Evolutionary conservation across 2,113 vertebrate species (phyloP).

Genomic region (Notechis scutatus): DNA sequence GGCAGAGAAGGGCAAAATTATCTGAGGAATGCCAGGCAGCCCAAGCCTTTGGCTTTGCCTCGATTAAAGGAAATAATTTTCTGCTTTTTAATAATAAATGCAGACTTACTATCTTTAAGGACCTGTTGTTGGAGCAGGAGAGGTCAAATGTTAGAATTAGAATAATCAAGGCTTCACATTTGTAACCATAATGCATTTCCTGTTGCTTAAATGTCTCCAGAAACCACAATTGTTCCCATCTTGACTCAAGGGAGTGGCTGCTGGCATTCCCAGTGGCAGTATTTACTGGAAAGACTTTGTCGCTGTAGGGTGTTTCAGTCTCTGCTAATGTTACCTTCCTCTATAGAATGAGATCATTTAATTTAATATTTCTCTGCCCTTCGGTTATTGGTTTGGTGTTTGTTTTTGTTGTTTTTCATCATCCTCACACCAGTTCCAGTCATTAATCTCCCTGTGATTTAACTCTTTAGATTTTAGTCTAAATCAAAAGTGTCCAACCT

Average conservation of each 20-base stretch:
- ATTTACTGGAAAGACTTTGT: not conserved
- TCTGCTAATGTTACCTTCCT: not conserved
- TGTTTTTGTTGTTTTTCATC: not conserved
- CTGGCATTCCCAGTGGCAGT: not conserved
- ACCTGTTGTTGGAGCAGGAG: not conserved
- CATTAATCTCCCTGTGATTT: not conserved
- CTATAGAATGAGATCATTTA: not conserved
- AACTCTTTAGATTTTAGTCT: not conserved
- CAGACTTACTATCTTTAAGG: not conserved
- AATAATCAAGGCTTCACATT: not conserved
- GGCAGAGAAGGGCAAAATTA: not conserved
- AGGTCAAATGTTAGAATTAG: not conserved
- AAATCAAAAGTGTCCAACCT: not conserved
- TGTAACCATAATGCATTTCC: not conserved
- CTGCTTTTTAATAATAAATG: not conserved
- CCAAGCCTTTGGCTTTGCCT: not conserved
- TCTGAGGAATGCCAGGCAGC: not conserved
- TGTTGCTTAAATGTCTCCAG: not conserved
- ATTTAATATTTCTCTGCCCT: not conserved
- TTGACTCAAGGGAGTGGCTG: not conserved
- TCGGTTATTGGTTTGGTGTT: not conserved
- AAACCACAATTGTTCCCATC: not conserved
- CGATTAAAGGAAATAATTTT: not conserved
- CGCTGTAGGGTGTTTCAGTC: not conserved
- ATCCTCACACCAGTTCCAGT: not conserved